These are phyloP conservation scores for Stegostoma tigrinum DNA, from an alignment of 2,113 vertebrate genomes.

Conservation along the genomic window DNA sequence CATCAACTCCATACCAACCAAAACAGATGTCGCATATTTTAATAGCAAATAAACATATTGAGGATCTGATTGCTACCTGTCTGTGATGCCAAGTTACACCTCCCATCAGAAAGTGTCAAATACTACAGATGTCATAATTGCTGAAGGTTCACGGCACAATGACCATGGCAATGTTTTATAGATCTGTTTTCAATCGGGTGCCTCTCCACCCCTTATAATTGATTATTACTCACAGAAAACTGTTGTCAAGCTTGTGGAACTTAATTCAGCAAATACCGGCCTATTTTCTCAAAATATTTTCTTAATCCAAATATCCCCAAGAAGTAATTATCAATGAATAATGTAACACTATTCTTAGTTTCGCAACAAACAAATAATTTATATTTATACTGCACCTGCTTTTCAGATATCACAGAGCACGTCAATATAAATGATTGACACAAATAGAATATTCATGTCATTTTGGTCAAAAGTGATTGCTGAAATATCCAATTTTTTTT, in stretches of 20 bases:
- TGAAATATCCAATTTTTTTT: not conserved
- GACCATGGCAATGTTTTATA: not conserved
- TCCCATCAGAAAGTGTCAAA: not conserved
- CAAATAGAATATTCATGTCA: not conserved
- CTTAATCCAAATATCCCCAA: not conserved
- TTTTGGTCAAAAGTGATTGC: not conserved
- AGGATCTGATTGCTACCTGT: not conserved
- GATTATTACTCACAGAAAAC: not conserved
- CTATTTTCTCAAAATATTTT: not conserved
- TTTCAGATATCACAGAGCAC: not conserved
- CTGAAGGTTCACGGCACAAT: not conserved
- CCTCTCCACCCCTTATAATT: not conserved
- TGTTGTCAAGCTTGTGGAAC: not conserved
- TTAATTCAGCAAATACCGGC: not conserved
- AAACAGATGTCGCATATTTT: not conserved
- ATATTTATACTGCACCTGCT: not conserved
- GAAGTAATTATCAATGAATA: constrained; percentile 6
- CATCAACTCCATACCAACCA: not conserved
- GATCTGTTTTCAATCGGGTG: not conserved
- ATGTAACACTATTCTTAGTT: not conserved
- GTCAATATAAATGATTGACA: not conserved
- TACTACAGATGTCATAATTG: not conserved
- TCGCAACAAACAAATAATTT: not conserved
- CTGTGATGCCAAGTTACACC: not conserved
- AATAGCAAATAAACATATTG: not conserved